Percentiles rank a stretch among this genome's conserved stretches.
Conservation (phyloP, 1,140 invertebrate species). For the Neocloeon triangulifer region DNA sequence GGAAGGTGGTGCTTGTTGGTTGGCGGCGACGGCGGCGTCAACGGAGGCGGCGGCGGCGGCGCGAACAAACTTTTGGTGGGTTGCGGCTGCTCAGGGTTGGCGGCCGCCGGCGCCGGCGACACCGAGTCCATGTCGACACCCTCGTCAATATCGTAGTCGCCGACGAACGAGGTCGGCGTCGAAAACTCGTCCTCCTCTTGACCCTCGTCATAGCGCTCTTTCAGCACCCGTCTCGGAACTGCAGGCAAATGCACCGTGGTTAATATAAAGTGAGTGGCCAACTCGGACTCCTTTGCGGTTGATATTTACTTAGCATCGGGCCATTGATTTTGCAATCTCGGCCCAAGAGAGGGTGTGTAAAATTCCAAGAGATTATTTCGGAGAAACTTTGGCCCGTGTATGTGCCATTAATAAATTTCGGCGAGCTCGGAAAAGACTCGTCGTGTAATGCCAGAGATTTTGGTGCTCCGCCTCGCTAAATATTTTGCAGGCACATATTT, state of each 20-base stretch:
- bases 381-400: too few species aligned
- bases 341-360: too few species aligned
- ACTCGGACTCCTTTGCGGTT: too few species aligned
- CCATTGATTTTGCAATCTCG: too few species aligned
- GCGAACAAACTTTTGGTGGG: slow-evolving; percentile 17
- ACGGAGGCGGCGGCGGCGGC: slow-evolving; percentile 19
- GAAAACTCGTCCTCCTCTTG: slow-evolving; percentile 41
- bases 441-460: background rate
- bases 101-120: slow-evolving; percentile 21
- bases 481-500: background rate
- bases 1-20: too few species aligned
- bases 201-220: slow-evolving; percentile 47
- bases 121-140: slow-evolving; percentile 11
- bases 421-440: background rate
- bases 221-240: slow-evolving; percentile 66
- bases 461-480: background rate
- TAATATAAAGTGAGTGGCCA: too few species aligned
- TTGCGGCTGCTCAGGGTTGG: slow-evolving; percentile 22
- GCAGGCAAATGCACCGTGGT: slow-evolving; percentile 18
- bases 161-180: slow-evolving; percentile 14
- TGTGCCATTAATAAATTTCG: too few species aligned
- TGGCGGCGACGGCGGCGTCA: slow-evolving; percentile 17
- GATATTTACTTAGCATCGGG: too few species aligned
- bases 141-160: slow-evolving; percentile 22
- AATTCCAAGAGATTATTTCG: too few species aligned